Evolutionary conservation across 2,888 invertebrate genomes (phyloP), one percentile per base, ranked within the genome.

Genomic region (Suillia variegata): DNA sequence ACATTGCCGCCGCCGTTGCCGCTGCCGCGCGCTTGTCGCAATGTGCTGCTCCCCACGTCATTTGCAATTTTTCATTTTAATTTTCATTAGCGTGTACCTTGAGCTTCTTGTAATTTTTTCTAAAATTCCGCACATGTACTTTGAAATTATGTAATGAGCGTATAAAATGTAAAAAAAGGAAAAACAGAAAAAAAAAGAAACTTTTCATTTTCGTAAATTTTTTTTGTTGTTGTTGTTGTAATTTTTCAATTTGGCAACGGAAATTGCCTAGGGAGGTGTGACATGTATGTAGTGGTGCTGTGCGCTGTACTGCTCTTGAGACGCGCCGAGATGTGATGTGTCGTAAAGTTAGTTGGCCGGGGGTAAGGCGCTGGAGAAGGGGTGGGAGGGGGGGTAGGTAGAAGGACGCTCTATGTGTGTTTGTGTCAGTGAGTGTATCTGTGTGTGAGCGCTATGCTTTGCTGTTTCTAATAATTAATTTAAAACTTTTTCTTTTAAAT

Each of bases 181-280:
- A n/a, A n/a, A n/a, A n/a, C n/a, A n/a, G n/a, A n/a, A n/a, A n/a
- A n/a, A n/a, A n/a, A n/a, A n/a, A n/a, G n/a, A n/a, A n/a, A n/a
- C n/a, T n/a, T n/a, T n/a, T n/a, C n/a, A n/a, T n/a, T n/a, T n/a
- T n/a, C n/a, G n/a, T n/a, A n/a, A n/a, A n/a, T 2, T 50, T 50
- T 49, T 50, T 22, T 50, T 38, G 33, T 48, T 48, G n/a, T 33
- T 38, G 50, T 50, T 17, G 8, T 50, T 73, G 77, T 76, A 76
- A 78, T 79, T 78, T 78, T 78, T 78, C 78, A 78, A 78, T 78
- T 78, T 78, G 77, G 75, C 79, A 76, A 71, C 79, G 79, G 77
- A 77, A 79, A 78, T 79, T 78, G 77, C 79, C 77, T 74, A 72
- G 77, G 77, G 77, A 77, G 77, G 74, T 78, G n/a, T n/a, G 74